phyloP scores from a whole-genome alignment of 2,888 invertebrate genomes.

The Aphodius sticticus region DNA sequence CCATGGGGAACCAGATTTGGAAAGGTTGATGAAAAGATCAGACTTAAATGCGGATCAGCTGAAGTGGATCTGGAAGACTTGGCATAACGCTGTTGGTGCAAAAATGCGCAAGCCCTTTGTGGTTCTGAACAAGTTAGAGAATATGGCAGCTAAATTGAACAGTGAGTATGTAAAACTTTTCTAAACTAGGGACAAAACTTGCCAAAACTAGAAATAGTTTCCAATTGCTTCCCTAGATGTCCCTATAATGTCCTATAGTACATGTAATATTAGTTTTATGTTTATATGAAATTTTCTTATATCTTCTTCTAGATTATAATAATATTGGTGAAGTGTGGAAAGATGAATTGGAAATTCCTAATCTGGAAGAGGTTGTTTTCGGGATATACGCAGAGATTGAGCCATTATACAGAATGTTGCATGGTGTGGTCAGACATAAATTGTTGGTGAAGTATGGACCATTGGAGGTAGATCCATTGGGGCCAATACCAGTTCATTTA shows the following conservation, averaged over 20 bases:
- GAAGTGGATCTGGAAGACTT: constrained; percentile 70
- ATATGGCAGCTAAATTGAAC: constrained; percentile 69
- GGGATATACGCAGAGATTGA: constrained; percentile 65
- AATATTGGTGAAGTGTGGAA: constrained; percentile 73
- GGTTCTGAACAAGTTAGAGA: constrained; percentile 66
- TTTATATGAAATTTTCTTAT: background rate
- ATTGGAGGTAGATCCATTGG: constrained; percentile 61
- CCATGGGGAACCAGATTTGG: constrained; percentile 70
- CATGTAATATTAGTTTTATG: background rate
- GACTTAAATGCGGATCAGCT: constrained; percentile 50
- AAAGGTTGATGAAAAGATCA: constrained; percentile 64
- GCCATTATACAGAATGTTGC: constrained; percentile 74
- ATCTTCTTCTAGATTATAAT: constrained; percentile 63
- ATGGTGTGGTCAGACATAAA: constrained; percentile 74
- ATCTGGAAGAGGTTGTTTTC: constrained; percentile 64
- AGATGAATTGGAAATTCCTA: constrained; percentile 68
- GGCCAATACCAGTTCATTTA: constrained; percentile 74
- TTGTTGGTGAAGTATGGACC: constrained; percentile 67
- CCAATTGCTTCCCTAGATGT: too few species aligned
- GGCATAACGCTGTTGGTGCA: constrained; percentile 71
- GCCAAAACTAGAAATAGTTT: too few species aligned
- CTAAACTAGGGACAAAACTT: background rate
- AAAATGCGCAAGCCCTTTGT: constrained; percentile 65
- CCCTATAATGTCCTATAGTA: too few species aligned
- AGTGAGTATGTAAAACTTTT: constrained; percentile 60